Conservation (phyloP, 2,888 invertebrate species). For the Gibbula magus region DNA sequence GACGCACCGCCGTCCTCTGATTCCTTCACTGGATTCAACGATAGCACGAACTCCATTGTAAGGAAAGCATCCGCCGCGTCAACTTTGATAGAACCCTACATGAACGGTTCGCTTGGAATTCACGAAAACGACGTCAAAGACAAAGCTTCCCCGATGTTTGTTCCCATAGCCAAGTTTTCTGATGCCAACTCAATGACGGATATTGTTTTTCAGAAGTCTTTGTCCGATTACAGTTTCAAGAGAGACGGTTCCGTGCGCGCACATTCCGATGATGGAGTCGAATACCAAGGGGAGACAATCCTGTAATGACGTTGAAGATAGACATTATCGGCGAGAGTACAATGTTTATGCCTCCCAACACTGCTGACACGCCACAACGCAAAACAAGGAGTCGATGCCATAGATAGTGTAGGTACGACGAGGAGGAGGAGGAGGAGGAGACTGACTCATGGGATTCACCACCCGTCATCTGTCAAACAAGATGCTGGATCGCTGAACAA, state of each 20-base stretch:
- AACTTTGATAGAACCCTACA: constrained; percentile 47
- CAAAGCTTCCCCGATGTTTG: constrained; percentile 22
- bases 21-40: constrained; percentile 17
- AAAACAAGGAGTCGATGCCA: too few relatives aligned
- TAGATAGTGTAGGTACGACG: too few relatives aligned
- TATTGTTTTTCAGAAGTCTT: constrained; percentile 47
- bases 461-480: too few relatives aligned
- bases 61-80: constrained; percentile 54
- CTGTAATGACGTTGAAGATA: constrained; percentile 32
- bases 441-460: too few relatives aligned
- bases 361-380: too few relatives aligned
- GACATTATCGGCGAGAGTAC: too few relatives aligned
- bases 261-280: constrained; percentile 64
- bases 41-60: background rate
- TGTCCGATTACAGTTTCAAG: constrained; percentile 48
- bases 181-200: constrained; percentile 59
- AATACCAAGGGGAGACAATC: constrained; percentile 55
- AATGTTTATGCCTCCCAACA: too few relatives aligned
- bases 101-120: constrained; percentile 53
- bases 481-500: too few relatives aligned
- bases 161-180: constrained; percentile 36
- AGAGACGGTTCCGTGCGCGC: constrained; percentile 55
- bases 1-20: constrained; percentile 31
- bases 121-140: constrained; percentile 33
- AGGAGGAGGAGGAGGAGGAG: too few relatives aligned